Evolutionary conservation across 2,888 invertebrate species (phyloP).

Genomic region (Oxycera nigricornis): DNA sequence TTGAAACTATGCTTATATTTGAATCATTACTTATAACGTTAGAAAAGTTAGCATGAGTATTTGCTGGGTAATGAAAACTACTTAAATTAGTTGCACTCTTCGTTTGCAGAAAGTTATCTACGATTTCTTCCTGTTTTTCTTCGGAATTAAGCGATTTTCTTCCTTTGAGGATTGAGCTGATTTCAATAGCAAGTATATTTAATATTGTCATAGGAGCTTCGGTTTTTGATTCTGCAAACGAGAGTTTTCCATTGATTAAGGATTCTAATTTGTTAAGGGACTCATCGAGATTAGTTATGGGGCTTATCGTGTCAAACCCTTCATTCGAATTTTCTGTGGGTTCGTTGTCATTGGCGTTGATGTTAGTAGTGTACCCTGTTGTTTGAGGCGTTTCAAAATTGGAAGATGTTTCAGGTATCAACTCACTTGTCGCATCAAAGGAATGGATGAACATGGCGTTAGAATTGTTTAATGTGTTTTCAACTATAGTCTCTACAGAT

Average conservation of each 20-base stretch:
- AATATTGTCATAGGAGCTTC: background rate
- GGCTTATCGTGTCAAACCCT: background rate
- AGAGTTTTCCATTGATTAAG: background rate
- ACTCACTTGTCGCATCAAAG: background rate
- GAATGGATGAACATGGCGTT: background rate
- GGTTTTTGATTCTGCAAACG: background rate
- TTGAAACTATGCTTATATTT: slow-evolving; percentile 9
- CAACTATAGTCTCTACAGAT: background rate
- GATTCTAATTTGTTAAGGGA: background rate
- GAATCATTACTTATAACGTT: slow-evolving; percentile 11
- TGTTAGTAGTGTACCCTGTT: background rate
- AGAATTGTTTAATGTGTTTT: background rate
- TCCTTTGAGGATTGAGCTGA: slow-evolving; percentile 30
- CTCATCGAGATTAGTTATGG: background rate
- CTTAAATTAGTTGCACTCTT: slow-evolving; percentile 23
- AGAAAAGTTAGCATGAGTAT: slow-evolving; percentile 8
- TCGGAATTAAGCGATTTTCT: background rate
- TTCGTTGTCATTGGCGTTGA: background rate
- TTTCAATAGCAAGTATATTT: slow-evolving; percentile 30
- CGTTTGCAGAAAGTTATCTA: background rate
- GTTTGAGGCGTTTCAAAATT: background rate
- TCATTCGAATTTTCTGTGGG: background rate
- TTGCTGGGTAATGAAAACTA: slow-evolving; percentile 4
- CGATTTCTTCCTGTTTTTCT: background rate
- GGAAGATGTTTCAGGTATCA: background rate